Evolutionary conservation across 2,888 invertebrate genomes (phyloP), one percentile per base, ranked within the genome.

Genomic region (Podotricha telesiphe): DNA sequence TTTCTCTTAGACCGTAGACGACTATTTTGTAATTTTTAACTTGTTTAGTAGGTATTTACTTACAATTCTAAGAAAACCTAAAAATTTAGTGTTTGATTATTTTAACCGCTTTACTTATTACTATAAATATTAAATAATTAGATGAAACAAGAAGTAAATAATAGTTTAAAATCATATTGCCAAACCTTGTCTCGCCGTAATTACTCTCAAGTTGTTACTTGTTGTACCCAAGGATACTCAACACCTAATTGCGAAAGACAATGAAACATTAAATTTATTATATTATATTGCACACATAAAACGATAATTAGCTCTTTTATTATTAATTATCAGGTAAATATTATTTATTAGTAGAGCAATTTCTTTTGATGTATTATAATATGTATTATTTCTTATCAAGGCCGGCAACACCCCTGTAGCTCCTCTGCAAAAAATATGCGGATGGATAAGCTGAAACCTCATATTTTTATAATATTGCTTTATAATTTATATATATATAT

Each of bases 191-290:
- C 59, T 58, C 59, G 58, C 42, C n/a, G 22, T 50, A 58, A 69
- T 40, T 65, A 69, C 51, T 65, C 68, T 48, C 34, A 34, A 59
- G 51, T 61, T 51, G 28, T 28, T 4, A 47, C 17, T 61, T 58
- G n/a, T n/a, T n/a, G 53, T 28, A 61, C 22, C 50, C 68, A 69
- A 69, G 68, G 59, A 59, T 59, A 65, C 45, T 59, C 17, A 65
- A 28, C 65, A 17, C 59, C 53, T 69, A 37, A 69, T 69, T 69
- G 65, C 59, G 68, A 55, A 65, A 69, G 28, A 65, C 65, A 69
- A 69, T 61, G 59, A 69, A 69, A 65, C 66, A 51, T 59, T 42
- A 66, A 50, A 51, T 28, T 59, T 20, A 17, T 40, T 50, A 59
- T 51, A n/a, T n/a, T n/a, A 40, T 40, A 42, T 66, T 66, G 58